phyloP scores from a whole-genome alignment of 2,113 vertebrate species.

The Aegithalos caudatus region DNA sequence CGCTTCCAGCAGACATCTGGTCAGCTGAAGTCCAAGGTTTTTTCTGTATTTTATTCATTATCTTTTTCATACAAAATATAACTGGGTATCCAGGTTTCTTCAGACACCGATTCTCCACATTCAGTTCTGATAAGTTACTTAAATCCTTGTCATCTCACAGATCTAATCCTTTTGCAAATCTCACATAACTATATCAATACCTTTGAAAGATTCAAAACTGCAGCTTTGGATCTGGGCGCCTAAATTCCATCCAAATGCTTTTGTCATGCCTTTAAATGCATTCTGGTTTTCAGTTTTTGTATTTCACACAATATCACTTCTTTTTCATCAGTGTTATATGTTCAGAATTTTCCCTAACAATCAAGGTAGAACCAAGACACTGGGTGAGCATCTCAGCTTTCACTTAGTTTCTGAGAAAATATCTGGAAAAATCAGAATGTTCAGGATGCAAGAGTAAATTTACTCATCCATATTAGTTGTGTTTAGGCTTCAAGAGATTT shows the following conservation, averaged over 20 bases:
- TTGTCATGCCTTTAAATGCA: neutral
- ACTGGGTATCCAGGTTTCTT: neutral
- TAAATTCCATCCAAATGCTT: neutral
- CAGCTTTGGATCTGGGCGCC: neutral
- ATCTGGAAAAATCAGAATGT: neutral
- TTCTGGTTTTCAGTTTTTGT: neutral
- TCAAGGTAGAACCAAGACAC: neutral
- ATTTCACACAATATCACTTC: neutral
- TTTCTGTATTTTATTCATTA: neutral
- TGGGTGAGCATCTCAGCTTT: neutral
- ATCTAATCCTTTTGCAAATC: neutral
- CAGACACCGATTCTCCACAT: neutral
- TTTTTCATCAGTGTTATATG: neutral
- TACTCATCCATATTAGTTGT: neutral
- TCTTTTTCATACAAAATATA: neutral
- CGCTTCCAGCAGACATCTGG: neutral
- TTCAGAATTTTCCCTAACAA: neutral
- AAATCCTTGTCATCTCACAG: neutral
- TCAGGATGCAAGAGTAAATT: neutral
- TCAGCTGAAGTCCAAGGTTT: neutral
- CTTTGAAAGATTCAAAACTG: neutral
- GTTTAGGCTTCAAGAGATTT: neutral
- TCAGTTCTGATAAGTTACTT: neutral
- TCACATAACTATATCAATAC: neutral
- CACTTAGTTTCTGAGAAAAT: neutral